Conservation (phyloP, 2,113 vertebrate genomes). For the Balaenoptera acutorostrata region DNA sequence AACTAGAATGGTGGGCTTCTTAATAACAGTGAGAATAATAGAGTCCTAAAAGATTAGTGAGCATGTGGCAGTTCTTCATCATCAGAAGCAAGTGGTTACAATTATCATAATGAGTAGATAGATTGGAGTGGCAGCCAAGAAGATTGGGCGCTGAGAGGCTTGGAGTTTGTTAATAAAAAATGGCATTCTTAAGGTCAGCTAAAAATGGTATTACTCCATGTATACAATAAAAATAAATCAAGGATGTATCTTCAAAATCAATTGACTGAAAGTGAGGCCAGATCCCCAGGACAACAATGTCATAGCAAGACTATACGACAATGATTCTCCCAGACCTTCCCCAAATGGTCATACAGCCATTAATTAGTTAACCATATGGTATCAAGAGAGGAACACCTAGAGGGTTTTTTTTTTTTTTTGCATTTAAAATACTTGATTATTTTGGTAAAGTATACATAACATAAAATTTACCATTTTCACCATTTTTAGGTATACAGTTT, state of each 20-base stretch:
- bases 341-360: not conserved
- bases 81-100: not conserved
- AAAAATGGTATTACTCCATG: not conserved
- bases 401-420: not conserved
- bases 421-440: not conserved
- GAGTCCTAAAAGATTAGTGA: not conserved
- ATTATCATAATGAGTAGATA: not conserved
- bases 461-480: not conserved
- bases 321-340: not conserved
- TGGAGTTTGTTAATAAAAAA: not conserved
- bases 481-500: not conserved
- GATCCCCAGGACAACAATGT: not conserved
- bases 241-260: not conserved
- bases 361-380: not conserved
- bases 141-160: not conserved
- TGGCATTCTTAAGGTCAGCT: rapidly evolving
- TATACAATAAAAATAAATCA: not conserved
- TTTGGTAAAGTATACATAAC: not conserved
- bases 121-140: not conserved
- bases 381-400: not conserved
- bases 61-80: not conserved
- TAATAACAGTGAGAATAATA: not conserved
- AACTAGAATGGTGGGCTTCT: not conserved
- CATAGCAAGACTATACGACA: not conserved
- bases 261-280: not conserved